A percentile compares a stretch with the other conserved stretches of the same genome.
phyloP scores from a whole-genome alignment of 2,113 vertebrate species.

The Phrynocephalus versicolor region DNA sequence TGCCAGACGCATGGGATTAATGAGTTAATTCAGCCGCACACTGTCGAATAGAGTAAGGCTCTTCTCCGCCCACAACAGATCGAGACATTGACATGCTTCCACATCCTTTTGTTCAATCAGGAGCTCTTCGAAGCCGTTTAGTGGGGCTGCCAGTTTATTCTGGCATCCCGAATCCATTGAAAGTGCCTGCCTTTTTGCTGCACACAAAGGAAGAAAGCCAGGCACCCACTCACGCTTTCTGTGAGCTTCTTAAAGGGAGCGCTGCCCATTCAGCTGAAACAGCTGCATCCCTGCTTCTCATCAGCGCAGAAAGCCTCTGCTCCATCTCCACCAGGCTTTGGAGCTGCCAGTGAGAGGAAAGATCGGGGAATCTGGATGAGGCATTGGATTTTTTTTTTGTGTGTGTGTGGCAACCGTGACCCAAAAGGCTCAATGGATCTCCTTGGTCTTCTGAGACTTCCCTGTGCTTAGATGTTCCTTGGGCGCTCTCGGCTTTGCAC shows the following conservation, averaged over 20 bases:
- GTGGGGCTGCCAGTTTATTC: constrained; percentile 24
- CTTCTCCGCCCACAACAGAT: background rate
- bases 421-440: constrained; percentile 15
- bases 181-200: constrained; percentile 15
- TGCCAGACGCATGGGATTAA: constrained; percentile 35
- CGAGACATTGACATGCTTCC: constrained; percentile 42
- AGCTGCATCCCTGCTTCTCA: constrained; percentile 13
- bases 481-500: constrained; percentile 31
- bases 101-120: background rate
- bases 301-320: background rate
- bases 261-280: constrained; percentile 21
- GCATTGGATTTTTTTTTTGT: constrained; percentile 2
- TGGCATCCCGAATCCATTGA: constrained; percentile 8
- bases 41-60: constrained; percentile 1
- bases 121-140: background rate
- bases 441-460: constrained; percentile 8
- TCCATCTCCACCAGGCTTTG: background rate
- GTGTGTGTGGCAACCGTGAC: background rate
- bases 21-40: constrained; percentile 35
- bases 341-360: background rate
- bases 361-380: constrained; percentile 40
- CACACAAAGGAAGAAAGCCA: constrained; percentile 51
- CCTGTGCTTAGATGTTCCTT: constrained; percentile 5
- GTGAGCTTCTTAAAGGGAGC: constrained; percentile 50
- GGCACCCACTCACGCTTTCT: constrained; percentile 15